Evolutionary conservation across 2,113 vertebrate species (phyloP), one percentile per base, ranked within the genome.

Genomic region (Gavialis gangeticus): DNA sequence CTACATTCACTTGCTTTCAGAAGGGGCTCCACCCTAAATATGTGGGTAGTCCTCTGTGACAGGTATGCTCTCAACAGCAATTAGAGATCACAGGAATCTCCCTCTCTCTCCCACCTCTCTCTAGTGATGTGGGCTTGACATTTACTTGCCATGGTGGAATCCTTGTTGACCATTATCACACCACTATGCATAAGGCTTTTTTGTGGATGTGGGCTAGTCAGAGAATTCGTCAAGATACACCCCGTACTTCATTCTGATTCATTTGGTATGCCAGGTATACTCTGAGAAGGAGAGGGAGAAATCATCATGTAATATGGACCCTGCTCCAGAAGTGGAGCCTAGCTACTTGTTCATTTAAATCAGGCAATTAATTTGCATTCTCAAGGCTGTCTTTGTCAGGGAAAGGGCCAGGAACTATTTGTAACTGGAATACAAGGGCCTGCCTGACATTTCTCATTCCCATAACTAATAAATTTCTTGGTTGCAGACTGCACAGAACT

Each of bases 31-130:
- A 58, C 46, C 46, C 46, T 46, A 9, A 46, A 46, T 46, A 46
- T 46, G 46, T 46, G 46, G 46, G 46, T 9, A 46, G 46, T 82
- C 55, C 82, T 76, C 18, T 58, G 83, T 84, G 58, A 82, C 67
- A 91, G 63, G 34, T 91, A 27, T 69, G 89, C n/a, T 34, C 88
- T 75, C 83, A 91, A 77, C 89, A 82, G 59, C 66, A 55, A 82
- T 30, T 86, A 13, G 28, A 3, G 25, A 91, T n/a, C 81, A 94
- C 79, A 95, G 81, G 28, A 58, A 24, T 91, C 63, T 87, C 79
- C n/a, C 17, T 2, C 56, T 64, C 34, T 63, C 86, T 83, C 75
- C 67, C 71, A 46, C 46, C 46, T 7, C 69, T 37, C 89, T 66
- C 58, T 86, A 46, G 46, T 59, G 28, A 94, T 85, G 56, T 86